These are phyloP conservation scores for Dolichomitus sp. DNA, from an alignment of 2,888 invertebrate species.

Conservation along the genomic window DNA sequence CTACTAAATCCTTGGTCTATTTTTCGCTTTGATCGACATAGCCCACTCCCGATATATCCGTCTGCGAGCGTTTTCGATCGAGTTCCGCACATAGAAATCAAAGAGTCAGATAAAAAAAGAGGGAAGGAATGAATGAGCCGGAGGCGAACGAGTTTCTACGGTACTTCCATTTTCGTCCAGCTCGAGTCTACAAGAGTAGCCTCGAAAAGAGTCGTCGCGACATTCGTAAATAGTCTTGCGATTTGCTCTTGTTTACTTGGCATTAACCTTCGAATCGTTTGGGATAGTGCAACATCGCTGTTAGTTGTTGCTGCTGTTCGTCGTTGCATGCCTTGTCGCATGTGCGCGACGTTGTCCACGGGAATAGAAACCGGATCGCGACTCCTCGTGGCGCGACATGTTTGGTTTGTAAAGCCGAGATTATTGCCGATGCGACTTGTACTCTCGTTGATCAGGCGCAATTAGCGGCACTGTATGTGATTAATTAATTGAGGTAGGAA, in stretches of 20 bases:
- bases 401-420: conserved; percentile 21
- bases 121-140: conserved; percentile 46
- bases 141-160: conserved; percentile 61
- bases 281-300: conserved; percentile 34
- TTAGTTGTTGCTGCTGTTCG: conserved; percentile 21
- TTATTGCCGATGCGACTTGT: conserved; percentile 31
- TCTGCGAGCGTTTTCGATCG: not conserved
- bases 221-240: conserved; percentile 43
- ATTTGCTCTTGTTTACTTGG: conserved; percentile 64
- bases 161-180: conserved; percentile 60
- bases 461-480: conserved; percentile 31
- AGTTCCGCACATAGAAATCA: conserved; percentile 28
- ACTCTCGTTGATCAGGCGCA: conserved; percentile 38
- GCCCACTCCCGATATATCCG: conserved; percentile 31
- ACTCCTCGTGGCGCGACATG: conserved; percentile 12
- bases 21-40: conserved; percentile 43
- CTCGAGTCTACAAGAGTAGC: conserved; percentile 14
- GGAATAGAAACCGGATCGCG: conserved; percentile 61
- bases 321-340: conserved; percentile 16
- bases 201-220: conserved; percentile 25
- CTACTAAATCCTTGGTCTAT: conserved; percentile 47
- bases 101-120: conserved; percentile 9
- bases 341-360: conserved; percentile 26
- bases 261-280: conserved; percentile 66
- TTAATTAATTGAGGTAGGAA: conserved; percentile 46